Evolutionary conservation across 2,888 invertebrate genomes (phyloP), one percentile per base, ranked within the genome.

Genomic region (Toxonevra muliebris): DNA sequence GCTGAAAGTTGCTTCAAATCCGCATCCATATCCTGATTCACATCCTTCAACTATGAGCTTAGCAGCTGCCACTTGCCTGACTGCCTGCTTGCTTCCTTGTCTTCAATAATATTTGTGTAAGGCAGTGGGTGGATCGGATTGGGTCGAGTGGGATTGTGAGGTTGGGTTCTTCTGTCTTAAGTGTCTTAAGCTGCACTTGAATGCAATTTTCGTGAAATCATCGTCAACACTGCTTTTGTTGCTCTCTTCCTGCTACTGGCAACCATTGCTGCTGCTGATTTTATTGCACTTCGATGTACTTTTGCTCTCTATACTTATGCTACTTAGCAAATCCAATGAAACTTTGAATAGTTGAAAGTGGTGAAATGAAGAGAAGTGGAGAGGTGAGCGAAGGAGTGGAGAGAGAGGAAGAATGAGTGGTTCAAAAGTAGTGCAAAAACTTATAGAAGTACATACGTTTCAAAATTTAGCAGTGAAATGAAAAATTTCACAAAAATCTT

Each of bases 161-260:
- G 40, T 50, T 15, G 61, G 57, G 57, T 57, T 30, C 30, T 30
- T 30, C 30, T 66, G 15, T 20, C 20, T 41, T 19, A 61, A 68
- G 68, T 57, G 58, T 52, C 40, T 61, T 60, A 57, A 65, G 58
- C 67, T 53, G 17, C 65, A 65, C 59, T 69, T 65, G 61, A 30
- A 40, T 65, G 65, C 68, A 55, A 54, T 48, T 59, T 59, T 45
- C 48, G 17, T 60, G 40, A 12, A 43, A 40, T n/a, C 42, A 19
- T n/a, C 15, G 20, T 30, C 30, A 30, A 30, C 30, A 30, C 30
- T 30, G 17, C 20, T 53, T 19, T 61, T 43, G 19, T 59, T 41
- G 54, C 54, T 45, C n/a, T 57, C 30, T 30, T 30, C 30, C 30
- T 30, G 30, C 30, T 30, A 7, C 30, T 30, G 30, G 30, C 7